These are phyloP conservation scores for Chironex yamaguchii DNA, from an alignment of 30 jellyfish, hydroid and myxozoan genomes.

Conservation along the genomic window DNA sequence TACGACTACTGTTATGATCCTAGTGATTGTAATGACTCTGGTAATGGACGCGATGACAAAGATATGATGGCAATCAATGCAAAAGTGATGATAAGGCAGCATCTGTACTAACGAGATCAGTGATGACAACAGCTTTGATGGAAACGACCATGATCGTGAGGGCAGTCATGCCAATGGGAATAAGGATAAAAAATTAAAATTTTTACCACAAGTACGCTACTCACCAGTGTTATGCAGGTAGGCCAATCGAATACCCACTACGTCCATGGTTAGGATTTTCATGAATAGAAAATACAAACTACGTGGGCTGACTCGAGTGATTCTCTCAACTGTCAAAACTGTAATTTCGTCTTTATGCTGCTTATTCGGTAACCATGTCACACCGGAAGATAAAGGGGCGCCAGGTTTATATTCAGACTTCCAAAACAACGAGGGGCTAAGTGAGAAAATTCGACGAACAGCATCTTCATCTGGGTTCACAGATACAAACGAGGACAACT, in stretches of 20 bases:
- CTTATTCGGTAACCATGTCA: constrained; percentile 21
- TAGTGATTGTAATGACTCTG: too few relatives aligned
- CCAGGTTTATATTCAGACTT: background rate
- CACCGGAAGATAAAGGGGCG: constrained; percentile 1
- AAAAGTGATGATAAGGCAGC: too few relatives aligned
- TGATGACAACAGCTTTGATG: too few relatives aligned
- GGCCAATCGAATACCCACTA: constrained; percentile 60
- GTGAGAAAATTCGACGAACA: constrained; percentile 59
- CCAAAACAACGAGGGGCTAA: constrained; percentile 65
- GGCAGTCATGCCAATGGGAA: too few relatives aligned
- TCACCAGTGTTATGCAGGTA: constrained; percentile 26
- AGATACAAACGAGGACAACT: constrained; percentile 56
- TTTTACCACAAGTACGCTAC: too few relatives aligned
- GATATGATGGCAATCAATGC: too few relatives aligned
- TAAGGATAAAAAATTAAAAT: too few relatives aligned
- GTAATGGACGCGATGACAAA: too few relatives aligned
- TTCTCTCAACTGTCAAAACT: constrained; percentile 31
- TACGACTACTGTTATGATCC: too few relatives aligned
- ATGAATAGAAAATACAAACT: constrained; percentile 32
- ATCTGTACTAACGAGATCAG: too few relatives aligned
- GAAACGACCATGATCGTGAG: too few relatives aligned
- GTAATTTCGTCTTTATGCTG: constrained; percentile 34
- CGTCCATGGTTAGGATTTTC: constrained; percentile 42
- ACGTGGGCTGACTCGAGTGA: constrained; percentile 47
- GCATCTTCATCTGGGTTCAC: constrained; percentile 75